Base-by-base conservation (phyloP, 2,888 invertebrate species). In the Sussaba pulchella region DNA sequence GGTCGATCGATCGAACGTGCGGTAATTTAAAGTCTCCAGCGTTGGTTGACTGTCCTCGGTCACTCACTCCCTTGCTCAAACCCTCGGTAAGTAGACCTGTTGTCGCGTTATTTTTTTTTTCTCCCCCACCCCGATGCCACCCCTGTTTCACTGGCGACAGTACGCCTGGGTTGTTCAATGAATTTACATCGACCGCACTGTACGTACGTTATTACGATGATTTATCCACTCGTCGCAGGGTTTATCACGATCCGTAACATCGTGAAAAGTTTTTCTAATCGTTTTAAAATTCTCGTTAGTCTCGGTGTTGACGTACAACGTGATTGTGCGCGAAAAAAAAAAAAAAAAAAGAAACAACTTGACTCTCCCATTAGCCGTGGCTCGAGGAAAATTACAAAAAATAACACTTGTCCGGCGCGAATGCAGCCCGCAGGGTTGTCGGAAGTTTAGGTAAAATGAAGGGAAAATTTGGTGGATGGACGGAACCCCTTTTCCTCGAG, bases 391-490 rank as follows among this genome's bases (percentile, higher is more conserved):
- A 91, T 90, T 89, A 89, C 89, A 89, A 90, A 90, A n/a, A 90
- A 90, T 90, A 90, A 89, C 88, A 88, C 88, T 90, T 87, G 87
- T 88, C 86, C 85, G 83, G 52, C 26, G 77, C 54, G 17, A 31
- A 54, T 66, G 41, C 47, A 43, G 47, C 76, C 57, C 6, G 26
- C 31, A 81, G 84, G 72, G 69, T 77, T 73, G 82, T 72, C 52
- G 70, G 50, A 82, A 81, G 86, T 88, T 89, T 89, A 89, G 90
- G 88, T 89, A 89, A 90, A 91, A 91, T 89, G 88, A 90, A 90
- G 89, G 87, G 86, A 86, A 87, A 89, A 89, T 89, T 91, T 88
- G 84, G 85, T 84, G 85, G 85, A 84, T 10, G 14, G 19, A 17
- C 21, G 12, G 85, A 87, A 88, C 87, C 90, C 88, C 90, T 90